Evolutionary conservation across 37 sponge, comb jelly and placozoan species (phyloP).

Genomic region (Cliona cf. orientalis): DNA sequence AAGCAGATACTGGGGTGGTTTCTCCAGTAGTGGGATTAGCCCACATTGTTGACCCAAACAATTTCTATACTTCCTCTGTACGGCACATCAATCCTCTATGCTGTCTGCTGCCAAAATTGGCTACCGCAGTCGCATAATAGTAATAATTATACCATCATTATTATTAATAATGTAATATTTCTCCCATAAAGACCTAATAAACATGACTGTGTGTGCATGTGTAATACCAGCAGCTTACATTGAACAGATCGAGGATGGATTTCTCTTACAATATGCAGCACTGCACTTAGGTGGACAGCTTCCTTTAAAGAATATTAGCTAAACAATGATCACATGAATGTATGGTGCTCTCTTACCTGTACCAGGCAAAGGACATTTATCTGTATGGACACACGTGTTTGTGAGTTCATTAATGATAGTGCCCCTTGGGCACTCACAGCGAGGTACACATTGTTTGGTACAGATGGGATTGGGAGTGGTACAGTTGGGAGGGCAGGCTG

Average conservation of each 20-base stretch:
- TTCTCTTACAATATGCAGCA: slow-evolving; percentile 12
- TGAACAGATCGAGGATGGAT: not conserved
- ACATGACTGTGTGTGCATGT: not conserved
- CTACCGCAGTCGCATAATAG: too few relatives aligned
- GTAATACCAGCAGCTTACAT: not conserved
- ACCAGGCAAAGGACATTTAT: slow-evolving; percentile 38
- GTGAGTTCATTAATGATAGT: slow-evolving; percentile 28
- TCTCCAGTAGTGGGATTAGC: too few relatives aligned
- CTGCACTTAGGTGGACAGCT: slow-evolving; percentile 7
- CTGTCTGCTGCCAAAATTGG: too few relatives aligned
- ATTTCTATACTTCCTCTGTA: too few relatives aligned
- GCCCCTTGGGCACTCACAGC: slow-evolving; percentile 31
- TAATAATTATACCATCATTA: too few relatives aligned
- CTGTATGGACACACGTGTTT: slow-evolving; percentile 22
- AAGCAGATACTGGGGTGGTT: too few relatives aligned
- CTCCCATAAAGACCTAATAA: not conserved
- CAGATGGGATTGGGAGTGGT: slow-evolving; percentile 33
- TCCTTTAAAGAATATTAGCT: not conserved
- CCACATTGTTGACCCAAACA: too few relatives aligned
- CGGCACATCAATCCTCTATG: too few relatives aligned
- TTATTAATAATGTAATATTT: not conserved
- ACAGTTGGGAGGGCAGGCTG: slow-evolving; percentile 52
- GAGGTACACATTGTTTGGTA: slow-evolving; percentile 19
- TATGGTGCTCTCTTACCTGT: too few relatives aligned
- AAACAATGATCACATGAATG: too few relatives aligned